Percentiles rank a stretch among this genome's conserved stretches.
Conservation (phyloP, 2,888 invertebrate genomes). For the Nemotelus nigrinus region DNA sequence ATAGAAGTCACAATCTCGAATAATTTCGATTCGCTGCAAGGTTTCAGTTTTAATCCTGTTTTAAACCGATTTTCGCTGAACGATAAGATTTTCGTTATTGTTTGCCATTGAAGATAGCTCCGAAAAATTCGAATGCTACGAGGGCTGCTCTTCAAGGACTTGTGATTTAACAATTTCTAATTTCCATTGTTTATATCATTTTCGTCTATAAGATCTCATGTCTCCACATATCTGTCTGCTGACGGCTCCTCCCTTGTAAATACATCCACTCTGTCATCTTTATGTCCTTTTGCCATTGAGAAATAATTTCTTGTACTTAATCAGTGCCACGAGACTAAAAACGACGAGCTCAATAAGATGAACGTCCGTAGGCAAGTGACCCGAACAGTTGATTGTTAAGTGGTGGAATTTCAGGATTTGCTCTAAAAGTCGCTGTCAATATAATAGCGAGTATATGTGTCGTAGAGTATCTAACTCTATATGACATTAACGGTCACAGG, state of each 20-base stretch:
- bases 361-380: not conserved
- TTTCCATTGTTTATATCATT: constrained; percentile 19
- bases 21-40: no score
- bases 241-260: not conserved
- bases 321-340: constrained; percentile 22
- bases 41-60: no score
- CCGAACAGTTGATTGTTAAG: not conserved
- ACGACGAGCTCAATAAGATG: constrained; percentile 4
- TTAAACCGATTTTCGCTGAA: no score
- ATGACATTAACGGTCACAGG: not conserved
- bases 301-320: constrained; percentile 31
- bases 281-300: constrained; percentile 26
- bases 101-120: no score
- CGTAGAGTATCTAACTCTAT: not conserved
- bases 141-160: not conserved
- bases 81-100: no score
- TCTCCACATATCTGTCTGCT: not conserved
- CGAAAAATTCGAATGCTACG: not conserved
- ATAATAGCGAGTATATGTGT: not conserved
- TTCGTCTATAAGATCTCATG: not conserved
- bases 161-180: not conserved
- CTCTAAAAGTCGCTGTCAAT: not conserved
- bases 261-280: constrained; percentile 26
- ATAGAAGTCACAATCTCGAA: no score
- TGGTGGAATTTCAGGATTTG: not conserved